These are phyloP conservation scores for Seriola rivoliana DNA, from an alignment of 2,113 vertebrate species.

Conservation along the genomic window DNA sequence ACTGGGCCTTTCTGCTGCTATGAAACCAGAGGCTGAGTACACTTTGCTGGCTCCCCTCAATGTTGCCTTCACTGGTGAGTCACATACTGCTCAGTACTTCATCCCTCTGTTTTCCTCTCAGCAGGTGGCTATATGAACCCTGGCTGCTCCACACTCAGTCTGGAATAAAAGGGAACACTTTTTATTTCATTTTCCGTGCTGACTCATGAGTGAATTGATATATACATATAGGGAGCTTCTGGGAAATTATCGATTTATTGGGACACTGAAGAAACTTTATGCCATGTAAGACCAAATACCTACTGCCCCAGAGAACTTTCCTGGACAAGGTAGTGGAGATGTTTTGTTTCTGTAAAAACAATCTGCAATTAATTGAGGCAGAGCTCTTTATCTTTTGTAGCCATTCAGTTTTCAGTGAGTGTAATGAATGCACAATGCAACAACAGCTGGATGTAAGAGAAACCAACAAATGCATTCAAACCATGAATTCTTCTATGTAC, in stretches of 20 bases:
- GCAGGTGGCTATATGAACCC: slow-evolving; percentile 9
- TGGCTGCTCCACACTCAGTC: background rate
- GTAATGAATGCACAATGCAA: slow-evolving; percentile 3
- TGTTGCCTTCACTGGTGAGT: slow-evolving; percentile 91
- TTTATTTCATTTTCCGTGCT: background rate
- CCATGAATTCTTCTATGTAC: background rate
- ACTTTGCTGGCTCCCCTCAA: slow-evolving; percentile 94
- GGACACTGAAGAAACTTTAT: background rate
- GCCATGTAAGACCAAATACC: slow-evolving; percentile 16
- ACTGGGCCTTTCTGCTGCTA: slow-evolving; percentile 87
- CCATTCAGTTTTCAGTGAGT: slow-evolving; percentile 3
- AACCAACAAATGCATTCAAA: background rate
- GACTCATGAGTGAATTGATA: slow-evolving; percentile 20
- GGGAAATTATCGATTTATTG: slow-evolving; percentile 2
- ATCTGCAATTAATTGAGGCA: slow-evolving; percentile 18
- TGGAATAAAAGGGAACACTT: slow-evolving; percentile 8
- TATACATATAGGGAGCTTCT: background rate
- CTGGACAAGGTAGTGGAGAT: slow-evolving; percentile 6
- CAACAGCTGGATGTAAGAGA: slow-evolving; percentile 17
- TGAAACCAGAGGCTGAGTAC: slow-evolving; percentile 89
- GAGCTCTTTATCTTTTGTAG: slow-evolving; percentile 21
- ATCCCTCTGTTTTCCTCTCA: slow-evolving; percentile 12
- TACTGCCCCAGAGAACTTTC: slow-evolving; percentile 5
- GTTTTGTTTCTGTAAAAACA: slow-evolving; percentile 17
- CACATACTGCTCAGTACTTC: slow-evolving; percentile 9